Evolutionary conservation across 2,888 invertebrate species (phyloP).

Genomic region (Apocheima hispidaria): DNA sequence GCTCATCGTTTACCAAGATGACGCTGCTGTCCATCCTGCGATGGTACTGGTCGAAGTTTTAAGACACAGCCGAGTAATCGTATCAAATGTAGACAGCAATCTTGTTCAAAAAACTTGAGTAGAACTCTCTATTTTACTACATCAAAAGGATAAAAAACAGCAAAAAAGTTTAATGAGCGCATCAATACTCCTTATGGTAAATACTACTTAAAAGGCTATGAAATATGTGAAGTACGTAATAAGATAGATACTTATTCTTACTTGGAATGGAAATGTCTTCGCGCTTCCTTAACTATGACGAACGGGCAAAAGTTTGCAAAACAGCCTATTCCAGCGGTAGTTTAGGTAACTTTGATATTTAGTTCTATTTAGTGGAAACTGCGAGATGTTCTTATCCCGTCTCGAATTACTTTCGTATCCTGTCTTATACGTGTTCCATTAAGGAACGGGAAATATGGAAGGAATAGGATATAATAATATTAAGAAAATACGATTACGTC

Average conservation of each 20-base stretch:
- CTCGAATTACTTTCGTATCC: constrained; percentile 36
- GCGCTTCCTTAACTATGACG: constrained; percentile 31
- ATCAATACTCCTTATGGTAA: not conserved
- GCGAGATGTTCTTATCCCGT: constrained; percentile 34
- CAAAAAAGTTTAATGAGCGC: not conserved
- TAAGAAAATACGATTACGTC: constrained; percentile 36
- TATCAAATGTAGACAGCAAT: too few relatives aligned
- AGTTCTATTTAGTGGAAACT: constrained; percentile 38
- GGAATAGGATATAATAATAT: constrained; percentile 34
- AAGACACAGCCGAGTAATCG: too few relatives aligned
- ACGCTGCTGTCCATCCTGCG: too few relatives aligned
- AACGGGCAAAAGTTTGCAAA: constrained; percentile 30
- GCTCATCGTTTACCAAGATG: too few relatives aligned
- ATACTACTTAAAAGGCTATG: not conserved
- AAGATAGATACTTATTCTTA: constrained; percentile 19
- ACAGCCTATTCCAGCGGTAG: constrained; percentile 29
- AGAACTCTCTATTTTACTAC: too few relatives aligned
- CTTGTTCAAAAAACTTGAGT: too few relatives aligned
- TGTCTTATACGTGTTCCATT: constrained; percentile 39
- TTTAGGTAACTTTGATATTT: constrained; percentile 32
- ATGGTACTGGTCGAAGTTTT: too few relatives aligned
- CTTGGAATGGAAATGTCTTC: constrained; percentile 23
- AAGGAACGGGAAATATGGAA: constrained; percentile 34
- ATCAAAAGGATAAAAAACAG: too few relatives aligned
- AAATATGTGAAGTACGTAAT: constrained; percentile 8